Evolutionary conservation across 2,797 vertebrate genomes (phyloP).

Genomic region (Microhierax caerulescens): DNA sequence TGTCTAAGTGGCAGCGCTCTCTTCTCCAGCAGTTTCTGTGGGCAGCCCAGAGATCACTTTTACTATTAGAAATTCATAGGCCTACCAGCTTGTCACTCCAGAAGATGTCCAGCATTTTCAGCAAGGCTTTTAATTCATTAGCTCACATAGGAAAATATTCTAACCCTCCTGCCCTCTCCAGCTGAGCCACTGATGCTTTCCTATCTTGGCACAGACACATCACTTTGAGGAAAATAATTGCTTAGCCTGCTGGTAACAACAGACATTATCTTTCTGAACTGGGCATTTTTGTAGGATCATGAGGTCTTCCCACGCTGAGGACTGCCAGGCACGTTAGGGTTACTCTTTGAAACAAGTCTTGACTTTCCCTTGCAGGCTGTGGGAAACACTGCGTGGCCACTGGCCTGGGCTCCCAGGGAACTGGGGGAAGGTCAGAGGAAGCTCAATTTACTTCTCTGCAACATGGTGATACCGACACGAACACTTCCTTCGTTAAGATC

Average conservation of each 20-base stretch:
- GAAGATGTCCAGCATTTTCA: conserved; percentile 13
- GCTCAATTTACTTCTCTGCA: not conserved
- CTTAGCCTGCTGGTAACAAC: not conserved
- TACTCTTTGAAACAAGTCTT: not conserved
- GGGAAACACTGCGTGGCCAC: not conserved
- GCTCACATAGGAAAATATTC: conserved; percentile 3
- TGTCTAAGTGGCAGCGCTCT: not conserved
- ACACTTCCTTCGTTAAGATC: not conserved
- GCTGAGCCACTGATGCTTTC: conserved; percentile 25
- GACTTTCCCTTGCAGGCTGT: not conserved
- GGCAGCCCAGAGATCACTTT: not conserved
- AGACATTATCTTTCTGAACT: not conserved
- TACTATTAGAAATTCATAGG: conserved; percentile 16
- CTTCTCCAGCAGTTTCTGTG: not conserved
- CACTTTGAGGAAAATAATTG: conserved; percentile 17
- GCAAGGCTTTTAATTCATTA: conserved; percentile 51
- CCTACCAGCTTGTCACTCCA: not conserved
- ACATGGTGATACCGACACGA: not conserved
- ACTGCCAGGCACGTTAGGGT: not conserved
- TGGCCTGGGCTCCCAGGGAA: not conserved
- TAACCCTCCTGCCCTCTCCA: conserved; percentile 45
- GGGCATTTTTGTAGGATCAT: not conserved
- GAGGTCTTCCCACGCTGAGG: not conserved
- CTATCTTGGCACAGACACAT: not conserved
- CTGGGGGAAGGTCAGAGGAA: not conserved